Evolutionary conservation across 1,140 invertebrate genomes (phyloP), one percentile per base, ranked within the genome.

Genomic region (Saccostrea glomerata): DNA sequence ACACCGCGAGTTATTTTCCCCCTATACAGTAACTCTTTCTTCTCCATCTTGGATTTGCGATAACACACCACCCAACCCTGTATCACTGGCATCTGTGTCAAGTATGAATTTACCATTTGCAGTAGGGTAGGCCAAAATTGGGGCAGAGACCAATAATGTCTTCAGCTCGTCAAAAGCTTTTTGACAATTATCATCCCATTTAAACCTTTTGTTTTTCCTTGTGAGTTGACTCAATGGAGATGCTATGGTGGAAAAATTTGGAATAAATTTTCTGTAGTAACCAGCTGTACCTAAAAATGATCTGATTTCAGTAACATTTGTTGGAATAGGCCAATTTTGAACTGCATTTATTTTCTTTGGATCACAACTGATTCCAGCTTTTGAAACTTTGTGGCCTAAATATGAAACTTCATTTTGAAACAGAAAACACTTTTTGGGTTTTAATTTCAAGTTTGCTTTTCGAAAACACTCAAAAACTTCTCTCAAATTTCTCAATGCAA

Each of bases 371-470:
- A 90, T 63, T 6, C 85, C 87, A 47, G 87, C 17, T 23, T 54
- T 20, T 2, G 56, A 82, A 7, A 90, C 63, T 0, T 60, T 73
- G 73, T 90, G 84, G 36, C 86, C 86, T 17, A 86, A 55, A 36
- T n/a, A 87, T 23, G 73, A 25, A 5, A 87, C 70, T 11, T 60
- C 58, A n/a, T 54, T 73, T 30, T 25, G 13, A 36, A 58, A 82
- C n/a, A 87, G 60, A 23, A 25, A 20, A 86, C 90, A 90, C 85
- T 92, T 92, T 9, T 15, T 82, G 9, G 89, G 89, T 73, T 88
- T 87, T 6, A 89, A 60, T 9, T 55, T 89, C 7, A 91, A 60
- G 30, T 86, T 84, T 17, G 86, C 85, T 30, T 87, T n/a, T 40
- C 86, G 56, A 0, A 92, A 58, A 9, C 84, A 58, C 17, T 88